A percentile compares a stretch with the other conserved stretches of the same genome.
Evolutionary conservation across 2,888 invertebrate genomes (phyloP).

Genomic region (Xestoiulus laeticollis): DNA sequence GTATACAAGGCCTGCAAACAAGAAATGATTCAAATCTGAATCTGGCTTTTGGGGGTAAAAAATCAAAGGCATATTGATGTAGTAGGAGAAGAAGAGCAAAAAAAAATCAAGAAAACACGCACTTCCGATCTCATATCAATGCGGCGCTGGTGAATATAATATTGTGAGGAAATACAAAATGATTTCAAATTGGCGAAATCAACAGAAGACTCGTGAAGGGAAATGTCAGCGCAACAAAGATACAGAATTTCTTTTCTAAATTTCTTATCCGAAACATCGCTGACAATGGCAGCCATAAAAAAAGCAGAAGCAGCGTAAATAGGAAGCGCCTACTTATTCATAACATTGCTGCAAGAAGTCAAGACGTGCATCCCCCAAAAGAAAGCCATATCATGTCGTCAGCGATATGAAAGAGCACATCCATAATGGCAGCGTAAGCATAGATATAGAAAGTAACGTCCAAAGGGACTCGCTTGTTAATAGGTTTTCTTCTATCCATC

Average conservation of each 20-base stretch:
- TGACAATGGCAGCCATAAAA: background rate
- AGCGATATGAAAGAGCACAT: background rate
- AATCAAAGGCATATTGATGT: background rate
- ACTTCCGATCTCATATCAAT: background rate
- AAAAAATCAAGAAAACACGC: background rate
- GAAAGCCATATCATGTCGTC: conserved; percentile 12
- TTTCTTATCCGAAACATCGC: background rate
- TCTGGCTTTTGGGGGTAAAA: background rate
- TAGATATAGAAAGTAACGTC: background rate
- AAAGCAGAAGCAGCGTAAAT: background rate
- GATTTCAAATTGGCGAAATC: conserved; percentile 19
- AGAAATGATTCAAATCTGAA: background rate
- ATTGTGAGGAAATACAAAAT: conserved; percentile 7
- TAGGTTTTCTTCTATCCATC: conserved; percentile 26
- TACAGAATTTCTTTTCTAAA: conserved; percentile 4
- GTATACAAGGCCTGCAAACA: background rate
- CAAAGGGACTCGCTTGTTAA: background rate
- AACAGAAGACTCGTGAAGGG: conserved; percentile 2
- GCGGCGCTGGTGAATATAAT: background rate
- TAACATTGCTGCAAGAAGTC: background rate
- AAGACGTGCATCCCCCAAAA: background rate
- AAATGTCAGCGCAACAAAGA: conserved; percentile 12
- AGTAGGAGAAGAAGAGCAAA: background rate
- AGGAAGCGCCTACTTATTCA: conserved; percentile 4
- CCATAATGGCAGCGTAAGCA: conserved; percentile 11